Base-by-base conservation (phyloP, 2,888 invertebrate genomes). In the Andrena flavipes region DNA sequence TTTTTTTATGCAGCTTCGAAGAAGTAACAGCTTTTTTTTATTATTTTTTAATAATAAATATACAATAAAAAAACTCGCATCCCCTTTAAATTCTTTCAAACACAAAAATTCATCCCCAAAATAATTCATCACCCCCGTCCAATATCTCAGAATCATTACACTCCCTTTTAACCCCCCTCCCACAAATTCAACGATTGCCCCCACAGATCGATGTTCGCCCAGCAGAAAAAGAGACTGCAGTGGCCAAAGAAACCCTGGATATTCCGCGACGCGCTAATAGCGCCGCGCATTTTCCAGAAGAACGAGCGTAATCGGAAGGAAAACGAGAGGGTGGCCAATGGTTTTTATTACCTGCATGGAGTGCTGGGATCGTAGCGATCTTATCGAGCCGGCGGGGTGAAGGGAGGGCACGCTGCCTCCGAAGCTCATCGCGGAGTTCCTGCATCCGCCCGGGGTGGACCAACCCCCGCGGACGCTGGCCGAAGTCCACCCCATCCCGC, bases 401-500 rank as follows among this genome's bases (percentile, higher is more conserved):
- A 93, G 91, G 7, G 93, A 93, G 23, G 93, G 93, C 60, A 93
- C 93, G 79, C 93, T 93, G 70, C 93, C 93, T n/a, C 93, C 92
- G 78, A 93, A 93, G 86, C 92, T 93, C 92, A 92, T 93, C 72
- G 91, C 88, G 13, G 93, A 92, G 88, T 92, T 92, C 83, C 92
- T 91, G 86, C 92, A 93, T 78, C 91, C 92, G 56, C 84, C 84
- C 29, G 93, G 93, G 72, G 93, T 93, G 62, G 93, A 93, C 93
- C 93, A 93, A 79, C 93, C 93, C 13, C 91, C 92, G 68, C 90
- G 89, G 70, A 90, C 86, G 74, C 88, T 87, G 67, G 86, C 62
- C 78, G 88, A 80, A 48, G 89, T 84, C 90, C 91, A 90, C 84
- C 90, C 92, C 90, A 91, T 86, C 71, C 91, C 84, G 85, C 87